Evolutionary conservation across 2,113 vertebrate genomes (phyloP).

Genomic region (Piaya cayana): DNA sequence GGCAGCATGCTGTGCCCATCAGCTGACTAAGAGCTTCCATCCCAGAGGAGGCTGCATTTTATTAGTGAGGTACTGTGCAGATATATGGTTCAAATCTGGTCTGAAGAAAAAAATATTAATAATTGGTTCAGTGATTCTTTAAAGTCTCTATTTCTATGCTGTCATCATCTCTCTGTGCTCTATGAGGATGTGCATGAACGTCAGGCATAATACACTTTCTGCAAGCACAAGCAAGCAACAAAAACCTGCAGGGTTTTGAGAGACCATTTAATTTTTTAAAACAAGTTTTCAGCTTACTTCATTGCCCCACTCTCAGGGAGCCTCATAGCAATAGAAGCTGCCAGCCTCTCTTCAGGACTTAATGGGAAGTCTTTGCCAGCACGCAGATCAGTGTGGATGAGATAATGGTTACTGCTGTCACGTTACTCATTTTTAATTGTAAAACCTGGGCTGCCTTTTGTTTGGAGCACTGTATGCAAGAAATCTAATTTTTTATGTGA

Average conservation of each 20-base stretch:
- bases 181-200: not conserved
- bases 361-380: slow-evolving; percentile 33
- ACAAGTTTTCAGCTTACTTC: slow-evolving; percentile 31
- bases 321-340: not conserved
- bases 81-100: not conserved
- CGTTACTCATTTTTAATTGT: slow-evolving; percentile 33
- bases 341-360: slow-evolving; percentile 16
- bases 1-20: slow-evolving; percentile 53
- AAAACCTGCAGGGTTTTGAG: not conserved
- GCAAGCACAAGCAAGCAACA: not conserved
- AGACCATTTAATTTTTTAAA: slow-evolving; percentile 26
- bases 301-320: slow-evolving; percentile 4
- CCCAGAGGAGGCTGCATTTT: slow-evolving; percentile 52
- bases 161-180: not conserved
- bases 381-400: slow-evolving; percentile 6
- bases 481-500: slow-evolving; percentile 7
- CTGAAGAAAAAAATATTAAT: slow-evolving; percentile 56
- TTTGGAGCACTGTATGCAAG: slow-evolving; percentile 9
- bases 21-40: slow-evolving; percentile 55
- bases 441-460: slow-evolving; percentile 39
- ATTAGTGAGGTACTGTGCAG: slow-evolving; percentile 11
- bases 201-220: not conserved
- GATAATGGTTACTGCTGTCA: slow-evolving; percentile 62
- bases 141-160: not conserved
- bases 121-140: slow-evolving; percentile 38